Conservation (phyloP, 2,113 vertebrate species). For the Nesoenas mayeri region DNA sequence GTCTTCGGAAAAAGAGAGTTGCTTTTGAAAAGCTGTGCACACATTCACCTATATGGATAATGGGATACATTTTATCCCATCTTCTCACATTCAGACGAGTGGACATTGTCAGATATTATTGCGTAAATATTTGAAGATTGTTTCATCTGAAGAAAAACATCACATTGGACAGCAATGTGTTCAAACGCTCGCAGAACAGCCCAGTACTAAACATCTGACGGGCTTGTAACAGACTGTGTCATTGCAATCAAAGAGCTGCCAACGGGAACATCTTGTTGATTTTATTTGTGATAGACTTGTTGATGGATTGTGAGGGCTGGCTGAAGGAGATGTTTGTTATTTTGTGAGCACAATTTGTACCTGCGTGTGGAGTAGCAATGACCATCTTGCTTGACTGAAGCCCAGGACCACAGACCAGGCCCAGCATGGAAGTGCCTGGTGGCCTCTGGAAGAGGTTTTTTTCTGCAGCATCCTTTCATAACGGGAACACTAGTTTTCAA, state of each 20-base stretch:
- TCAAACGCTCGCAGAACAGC: neutral
- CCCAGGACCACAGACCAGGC: accelerated
- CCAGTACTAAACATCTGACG: conserved; percentile 1
- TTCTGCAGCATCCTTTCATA: neutral
- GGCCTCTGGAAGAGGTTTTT: neutral
- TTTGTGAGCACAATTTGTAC: neutral
- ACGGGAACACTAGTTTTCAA: neutral
- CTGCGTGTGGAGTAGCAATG: neutral
- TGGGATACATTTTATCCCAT: neutral
- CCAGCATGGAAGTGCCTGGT: neutral
- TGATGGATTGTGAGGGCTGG: conserved; percentile 1
- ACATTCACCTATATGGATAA: neutral
- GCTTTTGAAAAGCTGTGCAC: neutral
- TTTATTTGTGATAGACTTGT: conserved; percentile 46
- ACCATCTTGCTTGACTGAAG: neutral
- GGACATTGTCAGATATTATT: neutral
- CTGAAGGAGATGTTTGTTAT: neutral
- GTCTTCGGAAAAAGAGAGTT: neutral
- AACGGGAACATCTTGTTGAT: conserved; percentile 43
- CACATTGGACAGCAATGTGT: neutral
- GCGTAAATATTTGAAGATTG: conserved; percentile 20
- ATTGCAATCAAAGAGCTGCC: neutral
- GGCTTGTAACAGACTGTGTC: conserved; percentile 32
- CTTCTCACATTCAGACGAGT: neutral
- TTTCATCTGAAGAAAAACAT: conserved; percentile 5